These are phyloP conservation scores for Aleiodes testaceus DNA, from an alignment of 2,888 invertebrate genomes.

Conservation along the genomic window DNA sequence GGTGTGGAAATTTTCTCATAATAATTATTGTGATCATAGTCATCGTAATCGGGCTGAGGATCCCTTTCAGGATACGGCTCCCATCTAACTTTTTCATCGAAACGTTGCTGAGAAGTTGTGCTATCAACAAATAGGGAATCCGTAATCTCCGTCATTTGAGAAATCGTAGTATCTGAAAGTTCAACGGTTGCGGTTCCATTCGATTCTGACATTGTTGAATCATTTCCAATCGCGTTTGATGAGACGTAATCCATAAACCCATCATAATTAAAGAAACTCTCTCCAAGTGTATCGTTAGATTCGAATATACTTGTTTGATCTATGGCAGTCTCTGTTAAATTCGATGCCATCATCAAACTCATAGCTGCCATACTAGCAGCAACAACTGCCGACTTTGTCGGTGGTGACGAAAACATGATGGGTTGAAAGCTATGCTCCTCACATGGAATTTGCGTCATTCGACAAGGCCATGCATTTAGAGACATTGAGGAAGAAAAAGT, in stretches of 20 bases:
- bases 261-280: slow-evolving; percentile 20
- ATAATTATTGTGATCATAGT: slow-evolving; percentile 43
- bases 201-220: not conserved
- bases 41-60: slow-evolving; percentile 44
- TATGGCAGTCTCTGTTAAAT: slow-evolving; percentile 37
- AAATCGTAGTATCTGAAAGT: slow-evolving; percentile 2
- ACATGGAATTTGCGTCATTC: slow-evolving; percentile 63
- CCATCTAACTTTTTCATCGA: slow-evolving; percentile 41
- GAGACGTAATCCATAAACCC: slow-evolving; percentile 38
- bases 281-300: slow-evolving; percentile 28
- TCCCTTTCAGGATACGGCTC: slow-evolving; percentile 38
- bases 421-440: slow-evolving; percentile 53
- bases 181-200: no score
- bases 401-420: not conserved
- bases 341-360: slow-evolving; percentile 68
- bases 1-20: slow-evolving; percentile 26
- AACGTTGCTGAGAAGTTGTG: slow-evolving; percentile 8
- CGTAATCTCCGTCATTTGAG: no score
- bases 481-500: slow-evolving; percentile 15
- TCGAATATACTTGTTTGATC: not conserved
- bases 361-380: slow-evolving; percentile 71
- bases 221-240: slow-evolving; percentile 33
- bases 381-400: slow-evolving; percentile 52
- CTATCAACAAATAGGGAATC: not conserved
- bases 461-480: slow-evolving; percentile 51